Percentiles rank a stretch among this genome's conserved stretches.
phyloP scores from a whole-genome alignment of 2,113 vertebrate genomes.

The Halichoerus grypus region DNA sequence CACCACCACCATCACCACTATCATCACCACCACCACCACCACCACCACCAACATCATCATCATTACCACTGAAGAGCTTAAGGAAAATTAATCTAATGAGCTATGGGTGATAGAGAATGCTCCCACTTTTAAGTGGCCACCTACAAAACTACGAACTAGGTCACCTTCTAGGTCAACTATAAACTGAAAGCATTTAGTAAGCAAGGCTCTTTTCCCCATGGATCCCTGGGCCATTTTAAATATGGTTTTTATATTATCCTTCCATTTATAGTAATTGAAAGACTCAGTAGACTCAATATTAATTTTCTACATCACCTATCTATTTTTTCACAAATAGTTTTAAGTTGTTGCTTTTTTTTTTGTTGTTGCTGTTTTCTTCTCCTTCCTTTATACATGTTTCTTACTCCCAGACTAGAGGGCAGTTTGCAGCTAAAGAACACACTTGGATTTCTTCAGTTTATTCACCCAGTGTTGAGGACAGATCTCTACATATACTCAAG shows the following conservation, averaged over 20 bases:
- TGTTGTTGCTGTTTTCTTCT: neutral
- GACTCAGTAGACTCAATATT: neutral
- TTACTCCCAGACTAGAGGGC: neutral
- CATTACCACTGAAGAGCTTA: neutral
- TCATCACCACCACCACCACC: fast-evolving
- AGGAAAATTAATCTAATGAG: neutral
- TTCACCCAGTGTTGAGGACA: neutral
- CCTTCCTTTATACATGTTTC: neutral
- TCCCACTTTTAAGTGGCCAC: neutral
- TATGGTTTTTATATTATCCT: neutral
- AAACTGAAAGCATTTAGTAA: neutral
- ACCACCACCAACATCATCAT: neutral
- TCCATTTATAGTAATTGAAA: neutral
- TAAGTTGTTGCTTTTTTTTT: neutral
- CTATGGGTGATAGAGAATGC: neutral
- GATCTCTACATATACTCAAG: neutral
- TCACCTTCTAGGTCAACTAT: neutral
- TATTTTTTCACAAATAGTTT: neutral
- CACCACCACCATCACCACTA: neutral
- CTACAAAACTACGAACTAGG: neutral
- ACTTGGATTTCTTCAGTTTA: neutral
- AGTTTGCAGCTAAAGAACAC: neutral
- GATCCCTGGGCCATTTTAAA: neutral
- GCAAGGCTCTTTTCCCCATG: neutral
- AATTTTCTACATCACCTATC: neutral